phyloP scores from a whole-genome alignment of 1,140 invertebrate species.

The Diprion similis region DNA sequence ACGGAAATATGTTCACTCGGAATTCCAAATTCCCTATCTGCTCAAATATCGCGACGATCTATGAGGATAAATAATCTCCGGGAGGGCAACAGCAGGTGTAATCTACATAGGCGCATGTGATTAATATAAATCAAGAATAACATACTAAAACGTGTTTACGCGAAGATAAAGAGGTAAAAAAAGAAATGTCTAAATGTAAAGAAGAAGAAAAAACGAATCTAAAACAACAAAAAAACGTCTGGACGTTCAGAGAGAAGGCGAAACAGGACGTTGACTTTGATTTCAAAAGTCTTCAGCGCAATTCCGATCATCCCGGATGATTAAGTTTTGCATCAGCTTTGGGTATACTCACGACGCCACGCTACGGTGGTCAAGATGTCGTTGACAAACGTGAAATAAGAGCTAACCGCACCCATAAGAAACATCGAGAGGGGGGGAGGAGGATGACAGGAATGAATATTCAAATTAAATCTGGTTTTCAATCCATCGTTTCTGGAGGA shows the following conservation, averaged over 20 bases:
- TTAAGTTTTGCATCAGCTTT: constrained; percentile 8
- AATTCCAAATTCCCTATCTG: no score
- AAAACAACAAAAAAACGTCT: neutral
- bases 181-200: neutral
- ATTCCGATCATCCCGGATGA: neutral
- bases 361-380: neutral
- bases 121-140: no score
- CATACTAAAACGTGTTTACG: neutral
- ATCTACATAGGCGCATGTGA: no score
- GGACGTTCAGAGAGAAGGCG: no score
- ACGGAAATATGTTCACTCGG: no score
- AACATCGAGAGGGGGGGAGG: neutral
- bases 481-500: constrained; percentile 1
- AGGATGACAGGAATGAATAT: neutral
- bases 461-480: constrained; percentile 4
- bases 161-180: neutral
- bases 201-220: no score
- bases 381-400: neutral
- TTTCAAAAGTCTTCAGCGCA: neutral
- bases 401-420: neutral
- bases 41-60: no score
- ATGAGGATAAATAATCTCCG: no score
- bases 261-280: neutral
- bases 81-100: no score
- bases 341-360: neutral